These are phyloP conservation scores for Ptychoptera albimana DNA, from an alignment of 2,888 invertebrate genomes.

Conservation along the genomic window DNA sequence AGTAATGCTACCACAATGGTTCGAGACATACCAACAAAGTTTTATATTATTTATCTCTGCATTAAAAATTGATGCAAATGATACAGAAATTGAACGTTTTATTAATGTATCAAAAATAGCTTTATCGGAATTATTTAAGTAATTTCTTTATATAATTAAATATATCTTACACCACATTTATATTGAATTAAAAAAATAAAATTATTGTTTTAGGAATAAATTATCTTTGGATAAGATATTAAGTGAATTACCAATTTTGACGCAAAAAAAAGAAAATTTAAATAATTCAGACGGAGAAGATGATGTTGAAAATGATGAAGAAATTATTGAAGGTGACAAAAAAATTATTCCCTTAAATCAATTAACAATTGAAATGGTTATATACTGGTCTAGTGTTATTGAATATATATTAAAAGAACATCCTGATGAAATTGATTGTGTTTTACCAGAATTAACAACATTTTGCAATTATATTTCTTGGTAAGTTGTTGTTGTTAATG, in stretches of 20 bases:
- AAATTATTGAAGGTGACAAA: conserved; percentile 20
- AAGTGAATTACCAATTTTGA: no score
- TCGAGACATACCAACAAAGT: conserved; percentile 52
- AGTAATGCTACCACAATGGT: conserved; percentile 55
- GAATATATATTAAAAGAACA: conserved; percentile 28
- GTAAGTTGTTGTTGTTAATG: no score
- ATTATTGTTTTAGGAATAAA: no score
- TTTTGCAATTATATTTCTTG: conserved; percentile 56
- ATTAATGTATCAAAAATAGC: conserved; percentile 36
- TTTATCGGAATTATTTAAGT: conserved; percentile 39
- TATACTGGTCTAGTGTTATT: conserved; percentile 47
- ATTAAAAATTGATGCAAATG: conserved; percentile 52
- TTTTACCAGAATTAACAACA: conserved; percentile 49
- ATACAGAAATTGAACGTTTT: conserved; percentile 44
- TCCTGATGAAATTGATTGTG: conserved; percentile 22
- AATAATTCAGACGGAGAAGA: not conserved
- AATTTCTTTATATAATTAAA: conserved; percentile 10
- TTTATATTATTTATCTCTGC: conserved; percentile 55
- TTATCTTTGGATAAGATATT: no score
- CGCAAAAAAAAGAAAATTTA: not conserved
- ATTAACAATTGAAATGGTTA: conserved; percentile 36
- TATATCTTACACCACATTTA: no score
- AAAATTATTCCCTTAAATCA: conserved; percentile 34
- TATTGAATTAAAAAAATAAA: no score
- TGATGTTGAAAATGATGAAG: conserved; percentile 12